Percentiles rank a stretch among this genome's conserved stretches.
Conservation (phyloP, 2,797 vertebrate genomes). For the Sternotherus odoratus region DNA sequence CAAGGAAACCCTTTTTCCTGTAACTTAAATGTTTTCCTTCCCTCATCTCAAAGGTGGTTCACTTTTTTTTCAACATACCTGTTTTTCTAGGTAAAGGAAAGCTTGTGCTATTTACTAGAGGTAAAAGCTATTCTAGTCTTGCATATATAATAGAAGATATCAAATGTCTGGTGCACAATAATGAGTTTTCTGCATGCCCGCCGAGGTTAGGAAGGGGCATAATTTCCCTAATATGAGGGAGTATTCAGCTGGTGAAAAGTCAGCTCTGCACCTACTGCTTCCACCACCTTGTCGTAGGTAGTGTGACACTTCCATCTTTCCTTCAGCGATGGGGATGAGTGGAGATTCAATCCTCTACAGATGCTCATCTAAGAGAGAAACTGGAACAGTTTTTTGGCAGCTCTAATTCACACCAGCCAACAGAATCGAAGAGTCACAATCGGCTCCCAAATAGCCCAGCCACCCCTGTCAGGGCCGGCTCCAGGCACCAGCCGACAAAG, state of each 20-base stretch:
- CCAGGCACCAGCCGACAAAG: too few species aligned
- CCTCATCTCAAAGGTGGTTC: background rate
- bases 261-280: background rate
- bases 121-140: background rate
- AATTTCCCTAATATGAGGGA: background rate
- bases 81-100: background rate
- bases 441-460: background rate
- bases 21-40: background rate
- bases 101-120: background rate
- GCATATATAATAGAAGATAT: background rate
- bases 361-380: background rate
- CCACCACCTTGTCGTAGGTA: background rate
- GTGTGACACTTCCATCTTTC: background rate
- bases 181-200: accelerated
- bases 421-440: background rate
- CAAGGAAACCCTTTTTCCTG: background rate
- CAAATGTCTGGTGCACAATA: background rate
- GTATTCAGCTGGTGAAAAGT: background rate
- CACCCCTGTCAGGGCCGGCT: background rate
- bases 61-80: background rate
- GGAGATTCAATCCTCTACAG: background rate
- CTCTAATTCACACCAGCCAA: background rate
- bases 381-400: background rate
- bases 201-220: background rate
- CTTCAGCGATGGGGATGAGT: background rate